Conservation (phyloP, 2,888 invertebrate genomes). For the Frankliniella intonsa region DNA sequence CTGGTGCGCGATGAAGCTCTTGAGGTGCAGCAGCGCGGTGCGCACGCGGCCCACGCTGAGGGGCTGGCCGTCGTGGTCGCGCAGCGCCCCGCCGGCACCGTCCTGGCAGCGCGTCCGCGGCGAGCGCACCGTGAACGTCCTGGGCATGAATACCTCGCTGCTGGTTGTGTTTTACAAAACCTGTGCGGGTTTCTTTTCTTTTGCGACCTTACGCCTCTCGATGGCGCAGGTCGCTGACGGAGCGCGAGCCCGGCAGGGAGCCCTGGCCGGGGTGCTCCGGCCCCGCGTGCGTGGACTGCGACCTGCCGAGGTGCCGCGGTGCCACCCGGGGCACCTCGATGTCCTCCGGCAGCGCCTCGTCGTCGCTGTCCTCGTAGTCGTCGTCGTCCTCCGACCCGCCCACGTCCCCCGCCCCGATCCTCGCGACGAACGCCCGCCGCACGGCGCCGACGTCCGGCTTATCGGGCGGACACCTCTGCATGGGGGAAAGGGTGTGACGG, state of each 20-base stretch:
- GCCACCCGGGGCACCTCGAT: not conserved
- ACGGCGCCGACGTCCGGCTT: not conserved
- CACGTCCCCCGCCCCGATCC: not conserved
- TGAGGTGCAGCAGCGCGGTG: slow-evolving; percentile 6
- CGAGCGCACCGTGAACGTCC: slow-evolving; percentile 2
- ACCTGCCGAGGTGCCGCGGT: not conserved
- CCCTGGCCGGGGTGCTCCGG: not conserved
- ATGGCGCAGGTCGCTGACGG: not conserved
- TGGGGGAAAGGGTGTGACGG: not conserved
- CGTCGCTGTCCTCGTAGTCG: slow-evolving; percentile 2
- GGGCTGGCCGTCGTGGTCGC: not conserved
- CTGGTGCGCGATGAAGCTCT: not conserved
- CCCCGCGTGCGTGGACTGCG: not conserved
- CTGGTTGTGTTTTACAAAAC: not conserved
- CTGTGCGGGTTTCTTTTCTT: not conserved
- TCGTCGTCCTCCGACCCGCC: not conserved
- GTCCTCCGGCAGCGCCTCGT: not conserved
- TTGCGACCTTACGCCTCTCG: not conserved
- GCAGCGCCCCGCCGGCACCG: not conserved
- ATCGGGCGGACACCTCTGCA: not conserved
- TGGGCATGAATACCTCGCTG: not conserved
- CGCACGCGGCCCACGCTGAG: slow-evolving; percentile 1
- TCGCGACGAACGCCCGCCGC: not conserved
- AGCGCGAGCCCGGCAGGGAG: not conserved
- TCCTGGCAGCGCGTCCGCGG: not conserved